Base-by-base conservation (phyloP, 2,888 invertebrate species). In the Meliscaeva auricollis region DNA sequence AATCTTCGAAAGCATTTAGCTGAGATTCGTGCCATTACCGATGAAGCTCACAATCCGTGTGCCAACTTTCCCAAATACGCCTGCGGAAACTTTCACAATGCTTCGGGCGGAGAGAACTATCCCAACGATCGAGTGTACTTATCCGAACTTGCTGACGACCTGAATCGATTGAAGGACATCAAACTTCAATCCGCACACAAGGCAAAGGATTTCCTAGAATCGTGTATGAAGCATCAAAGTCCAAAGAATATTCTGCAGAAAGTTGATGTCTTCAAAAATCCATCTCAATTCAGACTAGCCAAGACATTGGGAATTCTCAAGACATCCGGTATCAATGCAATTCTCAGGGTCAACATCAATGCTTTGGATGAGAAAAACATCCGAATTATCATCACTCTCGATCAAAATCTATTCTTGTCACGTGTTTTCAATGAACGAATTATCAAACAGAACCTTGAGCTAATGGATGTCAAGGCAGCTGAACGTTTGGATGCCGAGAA, bases 71-170 rank as follows among this genome's bases (percentile, higher is more conserved):
- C 82, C 8, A 87, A 82, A 15, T 87, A 74, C 20, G 77, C 87
- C 2, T 87, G 87, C 26, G 87, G 87, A 1, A 50, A 74, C 15
- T 87, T 17, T 7, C 81, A 68, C 17, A 87, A 82, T 9, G 30
- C 46, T 1, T 74, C 87, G 15, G 50, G 17, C 0, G 74, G 74
- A 1, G 78, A 58, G 41, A 54, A 69, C 13, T 87, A 87, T 35
- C 87, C 87, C n/a, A 78, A 87, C n/a, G 87, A 87, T 58, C 32
- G 82, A 3, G 82, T 87, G 0, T 87, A 87, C 48, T 68, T 78
- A 3, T 77, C 87, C 4, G 74, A 77, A 15, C 77, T 87, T 41
- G 87, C 87, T n/a, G 66, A 77, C 4, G 87, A 87, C 13, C 46
- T 87, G 0, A 50, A 58, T 2, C 26, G 17, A 4, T 17, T 87